Conservation (phyloP, 2,113 vertebrate species). For the Paedocypris sp. region DNA sequence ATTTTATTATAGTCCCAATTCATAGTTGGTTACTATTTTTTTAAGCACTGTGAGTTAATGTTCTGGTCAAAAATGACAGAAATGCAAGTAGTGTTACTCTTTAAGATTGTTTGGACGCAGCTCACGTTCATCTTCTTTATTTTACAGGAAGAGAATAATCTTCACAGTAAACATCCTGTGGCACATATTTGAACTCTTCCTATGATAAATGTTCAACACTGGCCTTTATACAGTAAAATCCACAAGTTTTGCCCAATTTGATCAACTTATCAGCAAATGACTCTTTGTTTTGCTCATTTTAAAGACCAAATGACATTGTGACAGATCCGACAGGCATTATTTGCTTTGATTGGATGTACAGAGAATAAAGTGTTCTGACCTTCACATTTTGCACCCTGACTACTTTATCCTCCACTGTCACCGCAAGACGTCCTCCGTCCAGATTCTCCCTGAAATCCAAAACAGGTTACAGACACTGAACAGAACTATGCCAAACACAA, state of each 20-base stretch:
- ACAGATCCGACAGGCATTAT: too few species aligned
- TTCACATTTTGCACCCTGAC: slow-evolving; percentile 80
- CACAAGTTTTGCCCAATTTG: neutral
- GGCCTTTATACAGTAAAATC: neutral
- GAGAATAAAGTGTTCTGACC: slow-evolving; percentile 56
- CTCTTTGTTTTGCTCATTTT: too few species aligned
- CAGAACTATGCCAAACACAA: neutral
- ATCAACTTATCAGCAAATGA: too few species aligned
- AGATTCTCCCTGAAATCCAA: slow-evolving; percentile 68
- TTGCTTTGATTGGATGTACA: neutral
- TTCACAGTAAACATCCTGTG: slow-evolving; percentile 53
- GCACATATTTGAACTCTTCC: slow-evolving; percentile 1
- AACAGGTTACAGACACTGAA: neutral
- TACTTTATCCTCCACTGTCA: slow-evolving; percentile 81
- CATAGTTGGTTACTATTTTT: too few species aligned
- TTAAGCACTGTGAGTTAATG: too few species aligned
- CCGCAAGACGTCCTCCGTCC: slow-evolving; percentile 74
- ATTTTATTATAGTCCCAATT: too few species aligned
- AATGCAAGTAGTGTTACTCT: too few species aligned
- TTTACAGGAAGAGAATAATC: slow-evolving; percentile 42
- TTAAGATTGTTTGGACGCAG: too few species aligned
- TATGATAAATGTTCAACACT: too few species aligned
- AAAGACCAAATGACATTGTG: too few species aligned
- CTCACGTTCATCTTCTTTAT: too few species aligned
- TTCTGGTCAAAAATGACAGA: too few species aligned